phyloP scores from a whole-genome alignment of 2,113 vertebrate species.

The Malurus melanocephalus region DNA sequence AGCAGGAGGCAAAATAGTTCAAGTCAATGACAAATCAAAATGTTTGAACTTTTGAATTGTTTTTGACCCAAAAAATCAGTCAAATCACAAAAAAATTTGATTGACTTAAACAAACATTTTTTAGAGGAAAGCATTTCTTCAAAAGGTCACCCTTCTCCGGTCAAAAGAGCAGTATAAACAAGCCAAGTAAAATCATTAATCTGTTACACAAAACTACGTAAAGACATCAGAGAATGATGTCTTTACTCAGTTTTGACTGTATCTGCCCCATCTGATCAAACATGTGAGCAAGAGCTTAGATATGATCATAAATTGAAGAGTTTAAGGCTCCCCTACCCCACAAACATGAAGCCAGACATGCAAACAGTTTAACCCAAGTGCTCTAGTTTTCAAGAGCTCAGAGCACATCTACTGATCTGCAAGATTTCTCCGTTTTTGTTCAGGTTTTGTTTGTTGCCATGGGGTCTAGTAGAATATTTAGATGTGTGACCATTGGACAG shows the following conservation, averaged over 20 bases:
- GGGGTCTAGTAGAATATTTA: background rate
- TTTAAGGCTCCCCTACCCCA: background rate
- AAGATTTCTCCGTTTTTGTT: background rate
- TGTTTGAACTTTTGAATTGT: background rate
- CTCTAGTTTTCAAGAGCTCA: background rate
- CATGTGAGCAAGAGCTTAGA: background rate
- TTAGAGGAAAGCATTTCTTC: background rate
- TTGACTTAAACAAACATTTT: background rate
- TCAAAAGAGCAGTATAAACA: background rate
- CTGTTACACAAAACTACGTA: accelerated
- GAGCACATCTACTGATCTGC: background rate
- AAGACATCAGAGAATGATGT: background rate
- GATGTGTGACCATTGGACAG: background rate
- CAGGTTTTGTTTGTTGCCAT: background rate
- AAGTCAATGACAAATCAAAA: conserved; percentile 21
- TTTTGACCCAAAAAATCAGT: background rate
- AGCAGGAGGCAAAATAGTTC: background rate
- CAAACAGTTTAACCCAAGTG: background rate
- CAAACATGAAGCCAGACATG: background rate
- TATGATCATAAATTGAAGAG: background rate
- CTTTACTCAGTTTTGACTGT: background rate
- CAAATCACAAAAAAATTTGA: background rate
- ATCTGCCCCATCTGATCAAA: background rate
- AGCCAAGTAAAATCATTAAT: background rate
- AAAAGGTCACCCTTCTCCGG: background rate